Evolutionary conservation across 2,113 vertebrate species (phyloP).

Genomic region (Balaeniceps rex): DNA sequence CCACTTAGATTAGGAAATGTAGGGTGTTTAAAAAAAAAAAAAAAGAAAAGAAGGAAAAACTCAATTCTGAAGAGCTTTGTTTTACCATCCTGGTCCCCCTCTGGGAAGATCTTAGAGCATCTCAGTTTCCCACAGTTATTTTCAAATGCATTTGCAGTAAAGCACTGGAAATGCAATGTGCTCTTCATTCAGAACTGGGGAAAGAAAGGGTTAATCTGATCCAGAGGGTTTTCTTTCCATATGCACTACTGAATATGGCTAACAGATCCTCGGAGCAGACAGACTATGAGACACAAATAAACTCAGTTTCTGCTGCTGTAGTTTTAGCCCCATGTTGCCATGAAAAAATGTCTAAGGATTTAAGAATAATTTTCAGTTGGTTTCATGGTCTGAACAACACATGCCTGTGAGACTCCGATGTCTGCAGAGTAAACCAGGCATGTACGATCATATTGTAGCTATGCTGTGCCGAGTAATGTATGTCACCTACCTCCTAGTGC

Average conservation of each 20-base stretch:
- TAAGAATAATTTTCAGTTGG: constrained; percentile 26
- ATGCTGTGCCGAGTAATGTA: neutral
- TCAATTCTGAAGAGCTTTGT: neutral
- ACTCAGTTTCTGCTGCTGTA: constrained; percentile 35
- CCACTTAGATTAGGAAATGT: neutral
- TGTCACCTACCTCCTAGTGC: neutral
- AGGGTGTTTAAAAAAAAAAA: neutral
- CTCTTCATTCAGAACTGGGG: neutral
- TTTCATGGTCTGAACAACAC: constrained; percentile 1
- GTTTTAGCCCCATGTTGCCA: constrained; percentile 27
- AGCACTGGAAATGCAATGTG: neutral
- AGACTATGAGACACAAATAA: constrained; percentile 50
- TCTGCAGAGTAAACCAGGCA: neutral
- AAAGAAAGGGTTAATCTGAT: neutral
- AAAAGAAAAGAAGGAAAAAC: neutral
- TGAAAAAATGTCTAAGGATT: constrained; percentile 28
- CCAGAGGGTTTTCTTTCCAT: neutral
- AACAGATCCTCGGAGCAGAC: constrained; percentile 16
- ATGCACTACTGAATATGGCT: neutral
- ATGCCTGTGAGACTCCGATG: neutral
- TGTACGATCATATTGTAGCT: neutral
- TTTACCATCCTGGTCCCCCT: neutral
- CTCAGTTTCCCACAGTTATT: neutral
- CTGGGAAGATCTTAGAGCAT: neutral
- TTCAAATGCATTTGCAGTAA: neutral